Conservation (phyloP, 1,140 invertebrate species). For the Anastrepha obliqua region DNA sequence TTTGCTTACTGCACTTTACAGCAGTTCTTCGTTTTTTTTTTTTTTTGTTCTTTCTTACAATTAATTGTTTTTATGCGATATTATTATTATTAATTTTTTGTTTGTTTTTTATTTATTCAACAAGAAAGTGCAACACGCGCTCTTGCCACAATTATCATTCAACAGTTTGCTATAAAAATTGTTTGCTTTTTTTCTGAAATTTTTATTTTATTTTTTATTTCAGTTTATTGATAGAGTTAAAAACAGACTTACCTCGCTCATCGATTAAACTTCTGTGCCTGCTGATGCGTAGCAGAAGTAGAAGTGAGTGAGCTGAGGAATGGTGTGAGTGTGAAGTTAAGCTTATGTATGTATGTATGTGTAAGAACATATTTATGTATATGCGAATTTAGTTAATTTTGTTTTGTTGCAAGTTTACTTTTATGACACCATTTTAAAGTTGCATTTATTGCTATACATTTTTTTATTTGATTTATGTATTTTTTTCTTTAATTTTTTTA, state of each 20-base stretch:
- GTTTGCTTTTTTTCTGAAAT: constrained; percentile 63
- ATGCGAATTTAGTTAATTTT: neutral
- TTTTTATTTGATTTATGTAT: constrained; percentile 34
- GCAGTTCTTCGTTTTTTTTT: constrained; percentile 24
- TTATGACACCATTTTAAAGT: neutral
- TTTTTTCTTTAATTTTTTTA: constrained; percentile 38
- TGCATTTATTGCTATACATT: neutral
- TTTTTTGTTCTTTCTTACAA: neutral
- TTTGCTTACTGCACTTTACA: constrained; percentile 20
- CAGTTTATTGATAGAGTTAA: constrained; percentile 60
- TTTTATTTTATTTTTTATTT: constrained; percentile 60
- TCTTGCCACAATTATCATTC: constrained; percentile 69
- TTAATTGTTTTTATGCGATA: constrained; percentile 33
- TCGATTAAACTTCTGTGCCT: neutral
- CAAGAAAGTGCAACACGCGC: constrained; percentile 68
- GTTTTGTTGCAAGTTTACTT: neutral
- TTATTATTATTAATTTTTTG: neutral
- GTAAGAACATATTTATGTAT: neutral
- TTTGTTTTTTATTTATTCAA: constrained; percentile 62
- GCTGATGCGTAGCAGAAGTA: neutral
- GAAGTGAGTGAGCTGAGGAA: neutral
- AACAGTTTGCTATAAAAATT: constrained; percentile 71
- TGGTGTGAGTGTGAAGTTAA: neutral
- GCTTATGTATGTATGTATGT: constrained; percentile 10
- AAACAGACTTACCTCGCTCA: constrained; percentile 59